phyloP scores from a whole-genome alignment of 2,888 invertebrate genomes.

The Strigamia maritima region DNA sequence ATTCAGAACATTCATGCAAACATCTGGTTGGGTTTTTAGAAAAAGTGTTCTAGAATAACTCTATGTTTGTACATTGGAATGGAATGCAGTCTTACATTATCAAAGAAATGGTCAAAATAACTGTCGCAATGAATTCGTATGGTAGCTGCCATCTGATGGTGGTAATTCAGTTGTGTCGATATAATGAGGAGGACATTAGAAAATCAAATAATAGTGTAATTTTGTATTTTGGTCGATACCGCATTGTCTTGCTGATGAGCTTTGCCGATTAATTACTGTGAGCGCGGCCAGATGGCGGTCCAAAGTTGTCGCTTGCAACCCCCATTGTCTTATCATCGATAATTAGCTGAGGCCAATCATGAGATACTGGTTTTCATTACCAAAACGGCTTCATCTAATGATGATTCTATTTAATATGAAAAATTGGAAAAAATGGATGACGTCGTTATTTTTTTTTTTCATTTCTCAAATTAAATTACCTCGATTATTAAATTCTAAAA shows the following conservation, averaged over 20 bases:
- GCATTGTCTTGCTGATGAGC: constrained; percentile 1
- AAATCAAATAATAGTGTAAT: constrained; percentile 17
- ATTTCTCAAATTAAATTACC: neutral
- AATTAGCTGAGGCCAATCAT: constrained; percentile 28
- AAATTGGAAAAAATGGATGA: neutral
- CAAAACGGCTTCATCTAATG: neutral
- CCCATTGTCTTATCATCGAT: constrained; percentile 27
- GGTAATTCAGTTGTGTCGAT: too few species aligned
- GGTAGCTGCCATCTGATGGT: too few species aligned
- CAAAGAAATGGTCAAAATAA: too few species aligned
- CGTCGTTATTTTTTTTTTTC: neutral
- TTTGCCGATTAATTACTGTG: constrained; percentile 21
- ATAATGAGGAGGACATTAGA: neutral
- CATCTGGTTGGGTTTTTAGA: too few species aligned
- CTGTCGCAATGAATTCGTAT: too few species aligned
- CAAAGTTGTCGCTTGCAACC: constrained; percentile 17
- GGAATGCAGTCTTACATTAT: too few species aligned
- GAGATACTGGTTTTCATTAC: constrained; percentile 12
- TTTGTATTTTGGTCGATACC: constrained; percentile 1
- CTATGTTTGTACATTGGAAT: too few species aligned
- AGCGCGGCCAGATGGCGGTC: constrained; percentile 26
- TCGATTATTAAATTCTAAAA: neutral
- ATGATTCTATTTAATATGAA: neutral
- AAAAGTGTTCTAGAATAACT: too few species aligned
- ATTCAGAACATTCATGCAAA: too few species aligned